A percentile compares a stretch with the other conserved stretches of the same genome.
These are phyloP conservation scores for Heterochromis multidens DNA, from an alignment of 2,113 vertebrate species.

Conservation along the genomic window DNA sequence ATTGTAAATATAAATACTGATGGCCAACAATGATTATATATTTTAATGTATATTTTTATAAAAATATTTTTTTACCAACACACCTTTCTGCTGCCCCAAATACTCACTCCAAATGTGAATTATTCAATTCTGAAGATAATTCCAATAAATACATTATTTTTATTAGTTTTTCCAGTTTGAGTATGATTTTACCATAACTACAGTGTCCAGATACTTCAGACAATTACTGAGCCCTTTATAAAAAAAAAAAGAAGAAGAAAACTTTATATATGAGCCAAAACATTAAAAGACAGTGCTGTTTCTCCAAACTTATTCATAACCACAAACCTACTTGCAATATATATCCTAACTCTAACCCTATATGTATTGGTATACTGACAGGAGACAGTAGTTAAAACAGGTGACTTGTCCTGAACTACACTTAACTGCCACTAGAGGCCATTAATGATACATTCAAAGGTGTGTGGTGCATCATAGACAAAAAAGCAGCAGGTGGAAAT, in stretches of 20 bases:
- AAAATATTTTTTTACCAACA: background rate
- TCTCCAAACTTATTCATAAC: background rate
- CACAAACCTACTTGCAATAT: background rate
- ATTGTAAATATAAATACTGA: background rate
- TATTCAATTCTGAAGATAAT: background rate
- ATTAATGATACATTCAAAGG: background rate
- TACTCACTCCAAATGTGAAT: background rate
- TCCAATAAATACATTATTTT: background rate
- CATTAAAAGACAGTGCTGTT: background rate
- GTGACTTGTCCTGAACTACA: background rate
- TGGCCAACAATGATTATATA: background rate
- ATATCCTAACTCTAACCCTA: background rate
- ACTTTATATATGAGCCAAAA: background rate
- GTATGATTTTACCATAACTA: no score
- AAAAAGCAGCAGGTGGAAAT: slow-evolving; percentile 6
- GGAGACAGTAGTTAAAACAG: background rate
- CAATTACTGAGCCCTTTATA: background rate
- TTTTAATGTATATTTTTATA: background rate
- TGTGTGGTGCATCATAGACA: background rate
- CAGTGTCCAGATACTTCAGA: background rate
- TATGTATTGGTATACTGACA: background rate
- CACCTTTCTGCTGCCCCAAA: background rate
- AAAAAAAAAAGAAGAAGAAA: background rate
- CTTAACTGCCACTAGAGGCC: slow-evolving; percentile 46
- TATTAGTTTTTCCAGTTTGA: background rate